Conservation (phyloP, 2,797 vertebrate genomes). For the Tokudaia tokunoshimensis region DNA sequence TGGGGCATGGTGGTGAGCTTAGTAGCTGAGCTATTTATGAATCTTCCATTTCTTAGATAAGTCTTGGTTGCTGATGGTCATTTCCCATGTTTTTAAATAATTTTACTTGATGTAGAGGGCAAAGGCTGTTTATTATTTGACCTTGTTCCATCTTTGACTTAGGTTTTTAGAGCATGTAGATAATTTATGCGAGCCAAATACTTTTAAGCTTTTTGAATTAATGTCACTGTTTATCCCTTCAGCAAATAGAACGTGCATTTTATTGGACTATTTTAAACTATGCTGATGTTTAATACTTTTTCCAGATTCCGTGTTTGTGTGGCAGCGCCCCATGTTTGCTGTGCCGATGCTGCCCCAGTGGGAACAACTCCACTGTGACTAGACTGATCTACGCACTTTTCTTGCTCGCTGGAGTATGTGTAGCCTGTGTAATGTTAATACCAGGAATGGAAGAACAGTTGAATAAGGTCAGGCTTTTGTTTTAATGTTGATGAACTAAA, state of each 20-base stretch:
- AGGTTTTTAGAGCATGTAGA: slow-evolving; percentile 21
- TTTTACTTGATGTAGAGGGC: neutral
- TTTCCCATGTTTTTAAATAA: slow-evolving; percentile 6
- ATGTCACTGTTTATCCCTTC: neutral
- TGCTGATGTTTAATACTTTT: slow-evolving; percentile 13
- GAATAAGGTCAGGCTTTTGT: slow-evolving; percentile 93
- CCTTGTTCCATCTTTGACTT: neutral
- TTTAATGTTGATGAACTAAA: slow-evolving; percentile 29
- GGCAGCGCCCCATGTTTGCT: slow-evolving; percentile 97
- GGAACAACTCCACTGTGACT: slow-evolving; percentile 98
- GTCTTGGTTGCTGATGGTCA: neutral
- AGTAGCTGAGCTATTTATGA: neutral
- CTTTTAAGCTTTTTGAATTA: slow-evolving; percentile 9
- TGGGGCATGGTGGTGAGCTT: neutral
- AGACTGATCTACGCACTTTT: slow-evolving; percentile 97
- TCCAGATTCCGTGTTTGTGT: slow-evolving; percentile 96
- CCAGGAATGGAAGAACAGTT: slow-evolving; percentile 99
- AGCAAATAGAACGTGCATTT: neutral
- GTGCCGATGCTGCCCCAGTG: slow-evolving; percentile 97
- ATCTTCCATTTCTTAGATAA: neutral
- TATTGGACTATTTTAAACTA: neutral
- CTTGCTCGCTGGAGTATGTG: slow-evolving; percentile 94
- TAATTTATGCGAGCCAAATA: neutral
- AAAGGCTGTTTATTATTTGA: neutral
- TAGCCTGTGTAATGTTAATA: slow-evolving; percentile 97